Evolutionary conservation across 2,797 vertebrate species (phyloP).

Genomic region (Amniataba percoides): DNA sequence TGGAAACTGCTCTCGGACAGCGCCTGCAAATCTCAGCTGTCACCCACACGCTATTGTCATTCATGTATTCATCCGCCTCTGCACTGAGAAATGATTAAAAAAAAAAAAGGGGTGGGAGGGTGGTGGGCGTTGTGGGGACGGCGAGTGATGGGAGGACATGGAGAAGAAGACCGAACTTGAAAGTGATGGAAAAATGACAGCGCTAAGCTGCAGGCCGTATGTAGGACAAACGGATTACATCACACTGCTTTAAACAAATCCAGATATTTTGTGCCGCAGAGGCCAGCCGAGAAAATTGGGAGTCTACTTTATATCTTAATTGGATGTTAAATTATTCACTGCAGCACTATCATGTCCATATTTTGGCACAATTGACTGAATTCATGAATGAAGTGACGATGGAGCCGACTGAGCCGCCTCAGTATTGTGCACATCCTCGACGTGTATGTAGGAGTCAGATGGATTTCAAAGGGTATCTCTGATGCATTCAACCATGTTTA

Average conservation of each 20-base stretch:
- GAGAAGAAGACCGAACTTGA: conserved; percentile 41
- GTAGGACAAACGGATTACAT: conserved; percentile 35
- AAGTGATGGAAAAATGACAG: conserved; percentile 45
- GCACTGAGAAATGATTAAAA: conserved; percentile 35
- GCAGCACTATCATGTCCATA: background rate
- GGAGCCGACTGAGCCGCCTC: background rate
- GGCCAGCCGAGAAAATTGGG: background rate
- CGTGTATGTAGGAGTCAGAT: background rate
- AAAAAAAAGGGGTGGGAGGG: conserved; percentile 27
- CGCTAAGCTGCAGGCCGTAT: conserved; percentile 28
- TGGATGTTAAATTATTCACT: conserved; percentile 42
- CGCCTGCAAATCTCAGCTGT: conserved; percentile 62
- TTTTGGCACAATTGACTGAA: conserved; percentile 10
- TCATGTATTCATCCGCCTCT: conserved; percentile 71
- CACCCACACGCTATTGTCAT: conserved; percentile 66
- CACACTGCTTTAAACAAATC: conserved; percentile 20
- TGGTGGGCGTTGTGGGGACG: conserved; percentile 10
- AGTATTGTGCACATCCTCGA: background rate
- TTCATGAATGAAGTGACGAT: conserved; percentile 12
- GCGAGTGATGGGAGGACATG: conserved; percentile 23
- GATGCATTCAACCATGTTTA: too few species aligned
- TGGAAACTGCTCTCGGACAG: conserved; percentile 38
- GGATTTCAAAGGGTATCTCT: background rate
- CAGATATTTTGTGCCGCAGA: conserved; percentile 18
- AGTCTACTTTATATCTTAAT: background rate